Evolutionary conservation across 2,888 invertebrate genomes (phyloP).

Genomic region (Heliconius charithonia): DNA sequence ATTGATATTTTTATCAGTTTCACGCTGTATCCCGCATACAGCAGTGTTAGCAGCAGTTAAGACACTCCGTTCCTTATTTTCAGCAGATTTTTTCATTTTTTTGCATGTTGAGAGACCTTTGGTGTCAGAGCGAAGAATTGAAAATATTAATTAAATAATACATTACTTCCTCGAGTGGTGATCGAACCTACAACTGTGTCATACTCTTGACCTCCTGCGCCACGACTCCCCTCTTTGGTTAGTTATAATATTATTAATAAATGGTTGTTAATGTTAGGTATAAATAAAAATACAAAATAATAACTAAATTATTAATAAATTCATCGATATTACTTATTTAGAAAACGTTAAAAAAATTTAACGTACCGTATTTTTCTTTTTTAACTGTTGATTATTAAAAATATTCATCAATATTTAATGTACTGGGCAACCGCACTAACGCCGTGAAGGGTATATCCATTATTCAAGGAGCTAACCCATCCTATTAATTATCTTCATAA

Average conservation of each 20-base stretch:
- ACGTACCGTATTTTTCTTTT: no score
- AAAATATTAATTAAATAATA: neutral
- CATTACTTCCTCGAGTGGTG: neutral
- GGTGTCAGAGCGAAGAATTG: no score
- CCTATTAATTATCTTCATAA: constrained; percentile 4
- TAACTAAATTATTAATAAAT: no score
- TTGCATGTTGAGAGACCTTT: neutral
- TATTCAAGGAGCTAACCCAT: neutral
- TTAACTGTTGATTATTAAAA: no score
- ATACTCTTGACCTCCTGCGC: no score
- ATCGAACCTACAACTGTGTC: neutral
- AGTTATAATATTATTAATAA: no score
- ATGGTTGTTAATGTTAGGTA: no score
- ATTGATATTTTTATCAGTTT: neutral
- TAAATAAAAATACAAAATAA: no score
- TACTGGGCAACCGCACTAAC: neutral
- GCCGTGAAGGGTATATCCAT: neutral
- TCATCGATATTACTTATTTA: no score
- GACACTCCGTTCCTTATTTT: neutral
- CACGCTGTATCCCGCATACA: neutral
- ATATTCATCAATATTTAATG: neutral
- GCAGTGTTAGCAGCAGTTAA: neutral
- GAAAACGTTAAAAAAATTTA: no score
- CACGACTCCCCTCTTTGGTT: no score
- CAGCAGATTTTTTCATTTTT: neutral